Evolutionary conservation across 2,797 vertebrate species (phyloP).

Genomic region (Myotis daubentonii): DNA sequence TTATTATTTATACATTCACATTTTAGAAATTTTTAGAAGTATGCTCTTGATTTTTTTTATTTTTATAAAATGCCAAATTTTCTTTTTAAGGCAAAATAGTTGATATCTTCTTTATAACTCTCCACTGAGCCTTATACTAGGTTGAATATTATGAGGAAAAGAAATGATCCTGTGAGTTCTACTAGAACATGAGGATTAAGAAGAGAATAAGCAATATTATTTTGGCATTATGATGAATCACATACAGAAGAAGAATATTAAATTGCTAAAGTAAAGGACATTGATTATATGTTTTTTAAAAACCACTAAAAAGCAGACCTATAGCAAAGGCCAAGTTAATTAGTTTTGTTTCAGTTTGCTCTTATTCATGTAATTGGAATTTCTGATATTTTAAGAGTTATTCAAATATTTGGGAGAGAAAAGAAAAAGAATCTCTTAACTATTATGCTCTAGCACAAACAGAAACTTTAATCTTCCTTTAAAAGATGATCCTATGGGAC

Average conservation of each 20-base stretch:
- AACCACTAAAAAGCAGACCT: not conserved
- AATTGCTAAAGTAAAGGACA: not conserved
- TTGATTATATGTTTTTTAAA: not conserved
- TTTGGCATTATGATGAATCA: not conserved
- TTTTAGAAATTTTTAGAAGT: conserved; percentile 38
- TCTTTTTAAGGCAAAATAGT: not conserved
- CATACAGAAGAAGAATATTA: not conserved
- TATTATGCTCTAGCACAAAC: conserved; percentile 5
- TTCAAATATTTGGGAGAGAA: conserved; percentile 50
- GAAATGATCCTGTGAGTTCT: not conserved
- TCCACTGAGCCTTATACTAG: not conserved
- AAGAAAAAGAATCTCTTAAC: conserved; percentile 43
- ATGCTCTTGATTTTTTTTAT: not conserved
- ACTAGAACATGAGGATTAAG: conserved; percentile 38
- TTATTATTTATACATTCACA: not conserved
- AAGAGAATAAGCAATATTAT: not conserved
- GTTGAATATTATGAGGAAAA: not conserved
- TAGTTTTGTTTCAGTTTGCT: conserved; percentile 42
- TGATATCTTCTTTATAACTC: conserved; percentile 22
- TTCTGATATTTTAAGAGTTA: conserved; percentile 37
- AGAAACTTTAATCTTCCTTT: not conserved
- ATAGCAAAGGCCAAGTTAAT: not conserved
- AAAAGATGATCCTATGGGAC: not conserved
- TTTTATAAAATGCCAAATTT: conserved; percentile 37
- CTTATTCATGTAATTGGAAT: conserved; percentile 20